Evolutionary conservation across 2,797 vertebrate species (phyloP).

Genomic region (Pipistrellus pygmaeus): DNA sequence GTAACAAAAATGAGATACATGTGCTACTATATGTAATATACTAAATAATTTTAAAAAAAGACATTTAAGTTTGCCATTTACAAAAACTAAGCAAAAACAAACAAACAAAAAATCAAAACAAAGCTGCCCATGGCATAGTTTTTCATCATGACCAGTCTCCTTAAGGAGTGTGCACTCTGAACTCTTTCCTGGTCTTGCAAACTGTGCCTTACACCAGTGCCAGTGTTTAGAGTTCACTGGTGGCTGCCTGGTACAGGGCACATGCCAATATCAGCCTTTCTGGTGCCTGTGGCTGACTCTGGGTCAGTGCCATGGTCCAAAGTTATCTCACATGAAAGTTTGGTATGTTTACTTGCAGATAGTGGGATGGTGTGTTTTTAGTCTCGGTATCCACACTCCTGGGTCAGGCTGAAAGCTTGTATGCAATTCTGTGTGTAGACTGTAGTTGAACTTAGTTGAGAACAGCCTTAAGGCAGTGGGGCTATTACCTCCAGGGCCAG

Average conservation of each 20-base stretch:
- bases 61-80: no score
- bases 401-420: slow-evolving; percentile 46
- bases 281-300: not conserved
- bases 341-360: not conserved
- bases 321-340: not conserved
- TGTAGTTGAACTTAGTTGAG: slow-evolving; percentile 8
- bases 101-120: not conserved
- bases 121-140: not conserved
- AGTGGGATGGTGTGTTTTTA: slow-evolving; percentile 16
- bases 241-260: not conserved
- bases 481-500: not conserved
- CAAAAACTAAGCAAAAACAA: no score
- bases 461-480: not conserved
- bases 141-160: not conserved
- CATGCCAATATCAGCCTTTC: not conserved
- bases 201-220: not conserved
- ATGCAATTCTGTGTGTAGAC: not conserved
- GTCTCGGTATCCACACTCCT: slow-evolving; percentile 39
- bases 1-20: no score
- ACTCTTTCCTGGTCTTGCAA: not conserved
- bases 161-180: not conserved
- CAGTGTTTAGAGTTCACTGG: not conserved
- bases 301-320: not conserved
- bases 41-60: no score
- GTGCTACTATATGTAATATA: no score